Conservation (phyloP, 1,140 invertebrate species). For the Muscidifurax raptorellus region DNA sequence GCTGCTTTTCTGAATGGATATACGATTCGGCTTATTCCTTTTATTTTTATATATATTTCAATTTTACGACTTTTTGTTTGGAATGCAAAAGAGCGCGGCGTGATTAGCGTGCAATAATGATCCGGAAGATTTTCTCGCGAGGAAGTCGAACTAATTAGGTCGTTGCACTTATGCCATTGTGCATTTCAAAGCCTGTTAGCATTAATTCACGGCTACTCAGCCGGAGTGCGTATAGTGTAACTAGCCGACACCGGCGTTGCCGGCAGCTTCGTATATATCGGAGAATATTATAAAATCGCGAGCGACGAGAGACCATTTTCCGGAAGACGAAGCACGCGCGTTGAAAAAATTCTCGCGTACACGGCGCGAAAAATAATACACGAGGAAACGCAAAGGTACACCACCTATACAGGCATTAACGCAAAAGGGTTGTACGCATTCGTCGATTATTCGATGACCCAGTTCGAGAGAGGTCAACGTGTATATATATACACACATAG, state of each 20-base stretch:
- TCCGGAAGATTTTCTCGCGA: conserved; percentile 4
- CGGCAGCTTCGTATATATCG: not conserved
- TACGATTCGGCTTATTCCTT: not conserved
- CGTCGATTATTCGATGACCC: conserved; percentile 53
- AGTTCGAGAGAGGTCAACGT: conserved; percentile 20
- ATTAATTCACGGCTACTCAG: conserved; percentile 7
- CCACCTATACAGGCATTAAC: too few relatives aligned
- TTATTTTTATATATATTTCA: not conserved
- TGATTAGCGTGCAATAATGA: not conserved
- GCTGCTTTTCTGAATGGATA: not conserved
- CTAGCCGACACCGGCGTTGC: not conserved
- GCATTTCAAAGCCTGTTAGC: conserved; percentile 4
- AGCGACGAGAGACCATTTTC: not conserved
- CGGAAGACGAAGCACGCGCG: not conserved
- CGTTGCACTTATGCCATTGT: conserved; percentile 37
- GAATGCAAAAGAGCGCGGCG: not conserved
- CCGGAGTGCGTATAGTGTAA: not conserved
- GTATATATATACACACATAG: not conserved
- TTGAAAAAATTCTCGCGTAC: not conserved
- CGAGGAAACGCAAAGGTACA: not conserved
- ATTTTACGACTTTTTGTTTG: not conserved
- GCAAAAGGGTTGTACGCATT: not conserved
- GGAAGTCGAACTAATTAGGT: conserved; percentile 31
- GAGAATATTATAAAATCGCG: not conserved
- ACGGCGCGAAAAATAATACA: too few relatives aligned